Base-by-base conservation (phyloP, 2,888 invertebrate species). In the Sericinus montela region DNA sequence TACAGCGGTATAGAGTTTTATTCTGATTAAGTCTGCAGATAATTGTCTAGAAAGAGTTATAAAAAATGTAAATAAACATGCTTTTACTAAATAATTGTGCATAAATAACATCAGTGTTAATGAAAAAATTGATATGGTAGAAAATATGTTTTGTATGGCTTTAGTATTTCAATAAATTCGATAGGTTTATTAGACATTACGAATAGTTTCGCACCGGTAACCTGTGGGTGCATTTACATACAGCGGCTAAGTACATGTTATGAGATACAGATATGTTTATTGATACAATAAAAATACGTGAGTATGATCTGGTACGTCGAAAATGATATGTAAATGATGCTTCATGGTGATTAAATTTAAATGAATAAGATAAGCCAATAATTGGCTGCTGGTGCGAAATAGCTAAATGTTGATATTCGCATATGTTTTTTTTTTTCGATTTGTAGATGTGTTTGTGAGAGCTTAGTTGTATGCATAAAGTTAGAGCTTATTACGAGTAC, bases 291-390 rank as follows among this genome's bases (percentile, higher is more conserved):
- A 48, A 46, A 48, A 48, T 44, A 30, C 38, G 25, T 13, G 11
- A 13, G 28, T 34, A 38, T 43, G 32, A 15, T 32, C 32, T 15
- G 14, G 34, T 11, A 38, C 32, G 30, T 29, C 35, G 9, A 25
- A 15, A 32, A 37, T 7, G 11, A 29, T 42, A 42, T 15, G 49
- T 45, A 53, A 55, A 57, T 29, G 55, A 63, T 62, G 51, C 46
- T 49, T 55, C 53, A 50, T 57, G 44, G 43, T 51, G 59, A 69
- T 73, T 69, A 67, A 62, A 69, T 65, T 62, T 49, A 64, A 67
- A 69, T 72, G 62, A 67, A 69, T 60, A 57, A 55, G 58, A 59
- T 62, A 63, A 50, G 46, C 41, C 34, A 45, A 38, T 15, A 30
- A 30, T n/a, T 30, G 30, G 30, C 4, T 7, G 25, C 25, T 1